These are phyloP conservation scores for Tyto alba DNA, from an alignment of 2,113 vertebrate species.

Conservation along the genomic window DNA sequence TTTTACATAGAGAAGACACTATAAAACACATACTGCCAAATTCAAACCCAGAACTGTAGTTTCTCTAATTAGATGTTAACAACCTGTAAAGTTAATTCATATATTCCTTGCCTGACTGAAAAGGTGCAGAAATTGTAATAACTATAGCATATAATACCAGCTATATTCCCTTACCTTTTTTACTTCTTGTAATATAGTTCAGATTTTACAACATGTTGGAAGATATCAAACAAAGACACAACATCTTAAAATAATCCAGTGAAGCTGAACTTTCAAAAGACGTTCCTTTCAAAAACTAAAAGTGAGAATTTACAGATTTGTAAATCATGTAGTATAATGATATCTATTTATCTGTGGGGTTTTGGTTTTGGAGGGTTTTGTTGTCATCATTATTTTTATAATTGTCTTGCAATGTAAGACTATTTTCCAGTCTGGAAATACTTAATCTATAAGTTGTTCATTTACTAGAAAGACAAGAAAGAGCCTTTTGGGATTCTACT, in stretches of 20 bases:
- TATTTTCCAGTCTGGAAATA: neutral
- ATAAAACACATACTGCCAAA: neutral
- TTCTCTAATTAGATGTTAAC: neutral
- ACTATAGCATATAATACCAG: neutral
- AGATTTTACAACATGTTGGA: neutral
- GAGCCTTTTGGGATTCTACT: neutral
- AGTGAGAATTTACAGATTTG: neutral
- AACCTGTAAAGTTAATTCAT: neutral
- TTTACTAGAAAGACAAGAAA: neutral
- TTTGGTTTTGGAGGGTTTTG: neutral
- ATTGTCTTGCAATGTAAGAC: neutral
- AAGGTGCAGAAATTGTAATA: neutral
- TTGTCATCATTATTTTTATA: neutral
- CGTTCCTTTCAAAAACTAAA: neutral
- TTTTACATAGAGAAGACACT: neutral
- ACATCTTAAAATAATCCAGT: neutral
- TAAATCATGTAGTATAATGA: neutral
- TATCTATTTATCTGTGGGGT: neutral
- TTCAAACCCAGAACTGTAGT: neutral
- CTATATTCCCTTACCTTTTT: accelerated
- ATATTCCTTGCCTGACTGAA: neutral
- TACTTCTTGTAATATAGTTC: neutral
- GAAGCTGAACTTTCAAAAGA: neutral
- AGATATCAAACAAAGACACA: neutral
- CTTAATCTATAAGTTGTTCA: neutral